Evolutionary conservation across 2,797 vertebrate genomes (phyloP).

Genomic region (Dermochelys coriacea): DNA sequence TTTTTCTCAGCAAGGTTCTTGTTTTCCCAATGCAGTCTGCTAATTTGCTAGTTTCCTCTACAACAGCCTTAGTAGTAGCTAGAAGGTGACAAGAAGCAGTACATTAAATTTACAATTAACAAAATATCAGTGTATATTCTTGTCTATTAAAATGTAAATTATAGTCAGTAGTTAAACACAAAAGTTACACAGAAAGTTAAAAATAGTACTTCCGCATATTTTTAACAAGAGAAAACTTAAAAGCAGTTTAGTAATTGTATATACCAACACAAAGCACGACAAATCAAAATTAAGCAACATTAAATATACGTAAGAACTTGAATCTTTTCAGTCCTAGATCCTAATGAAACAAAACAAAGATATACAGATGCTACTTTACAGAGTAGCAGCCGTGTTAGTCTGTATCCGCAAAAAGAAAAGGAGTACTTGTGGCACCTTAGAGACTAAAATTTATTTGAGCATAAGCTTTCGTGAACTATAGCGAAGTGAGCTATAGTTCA

Average conservation of each 20-base stretch:
- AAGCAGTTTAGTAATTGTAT: not conserved
- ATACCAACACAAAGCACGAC: not conserved
- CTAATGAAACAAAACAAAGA: not conserved
- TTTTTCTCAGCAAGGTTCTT: slow-evolving; percentile 95
- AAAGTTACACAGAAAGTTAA: not conserved
- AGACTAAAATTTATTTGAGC: no score
- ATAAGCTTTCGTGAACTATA: no score
- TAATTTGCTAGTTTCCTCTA: slow-evolving; percentile 98
- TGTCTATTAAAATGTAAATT: not conserved
- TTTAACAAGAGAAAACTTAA: not conserved
- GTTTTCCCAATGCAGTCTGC: slow-evolving; percentile 99
- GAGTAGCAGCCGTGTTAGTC: no score
- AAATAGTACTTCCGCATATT: not conserved
- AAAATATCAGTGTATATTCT: not conserved
- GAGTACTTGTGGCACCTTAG: no score
- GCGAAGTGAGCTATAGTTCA: no score
- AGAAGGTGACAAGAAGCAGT: slow-evolving; percentile 48
- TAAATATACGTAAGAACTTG: not conserved
- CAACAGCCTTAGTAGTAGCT: slow-evolving; percentile 95
- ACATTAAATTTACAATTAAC: not conserved
- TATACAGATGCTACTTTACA: not conserved
- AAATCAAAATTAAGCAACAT: not conserved
- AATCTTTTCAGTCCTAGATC: not conserved
- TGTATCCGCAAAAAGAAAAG: no score
- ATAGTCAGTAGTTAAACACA: not conserved